Percentiles rank a stretch among this genome's conserved stretches.
These are phyloP conservation scores for Notechis scutatus DNA, from an alignment of 2,113 vertebrate genomes.

Conservation along the genomic window DNA sequence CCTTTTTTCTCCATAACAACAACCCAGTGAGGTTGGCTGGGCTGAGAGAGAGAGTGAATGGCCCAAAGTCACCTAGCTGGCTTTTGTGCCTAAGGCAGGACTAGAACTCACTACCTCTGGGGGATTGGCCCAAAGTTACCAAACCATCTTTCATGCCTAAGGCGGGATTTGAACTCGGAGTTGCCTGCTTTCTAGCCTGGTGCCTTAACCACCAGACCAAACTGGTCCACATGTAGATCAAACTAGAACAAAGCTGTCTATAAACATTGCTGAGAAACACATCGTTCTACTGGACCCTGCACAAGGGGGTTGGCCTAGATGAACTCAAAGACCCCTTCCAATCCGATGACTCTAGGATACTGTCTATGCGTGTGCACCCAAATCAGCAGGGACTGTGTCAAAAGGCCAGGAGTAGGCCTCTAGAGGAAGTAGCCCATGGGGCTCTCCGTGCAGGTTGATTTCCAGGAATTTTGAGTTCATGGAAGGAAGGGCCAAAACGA, in stretches of 20 bases:
- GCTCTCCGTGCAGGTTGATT: background rate
- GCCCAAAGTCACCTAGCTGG: no score
- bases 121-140: no score
- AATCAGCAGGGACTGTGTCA: background rate
- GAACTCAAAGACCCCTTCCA: background rate
- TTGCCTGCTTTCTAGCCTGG: no score
- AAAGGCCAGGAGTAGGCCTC: background rate
- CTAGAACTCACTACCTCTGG: no score
- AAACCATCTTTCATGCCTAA: no score
- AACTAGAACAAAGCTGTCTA: background rate
- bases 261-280: background rate
- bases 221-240: no score
- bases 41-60: no score
- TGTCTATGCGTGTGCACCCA: background rate
- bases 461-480: background rate
- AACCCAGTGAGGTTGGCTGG: no score
- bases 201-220: no score
- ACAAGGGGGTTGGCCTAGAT: background rate
- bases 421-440: background rate
- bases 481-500: background rate
- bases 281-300: background rate
- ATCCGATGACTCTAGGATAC: background rate
- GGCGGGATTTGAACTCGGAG: no score
- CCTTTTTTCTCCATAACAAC: no score
- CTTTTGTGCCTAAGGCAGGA: no score